Conservation (phyloP, 2,888 invertebrate species). For the Abrostola tripartita region DNA sequence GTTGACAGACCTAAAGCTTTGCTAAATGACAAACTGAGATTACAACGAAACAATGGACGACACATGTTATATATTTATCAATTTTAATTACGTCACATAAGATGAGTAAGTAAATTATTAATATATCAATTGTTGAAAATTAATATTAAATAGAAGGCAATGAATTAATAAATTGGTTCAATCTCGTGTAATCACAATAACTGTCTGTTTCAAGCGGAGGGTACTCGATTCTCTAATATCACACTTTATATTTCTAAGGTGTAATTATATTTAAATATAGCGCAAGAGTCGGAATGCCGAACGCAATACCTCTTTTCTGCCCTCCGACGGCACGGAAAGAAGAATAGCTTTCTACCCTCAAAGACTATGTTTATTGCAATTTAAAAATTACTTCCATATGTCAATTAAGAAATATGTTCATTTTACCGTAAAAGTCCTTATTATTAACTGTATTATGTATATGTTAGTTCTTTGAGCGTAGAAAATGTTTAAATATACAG, state of each 20-base stretch:
- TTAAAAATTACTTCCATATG: slow-evolving; percentile 13
- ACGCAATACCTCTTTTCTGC: slow-evolving; percentile 16
- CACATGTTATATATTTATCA: slow-evolving; percentile 23
- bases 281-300: slow-evolving; percentile 23
- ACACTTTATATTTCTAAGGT: slow-evolving; percentile 71
- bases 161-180: slow-evolving; percentile 6
- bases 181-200: slow-evolving; percentile 15
- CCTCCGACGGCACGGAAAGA: slow-evolving; percentile 11
- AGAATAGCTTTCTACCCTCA: slow-evolving; percentile 27
- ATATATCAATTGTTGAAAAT: neutral
- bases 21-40: slow-evolving; percentile 10
- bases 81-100: slow-evolving; percentile 10
- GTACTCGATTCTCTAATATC: slow-evolving; percentile 74
- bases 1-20: neutral
- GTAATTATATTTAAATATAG: slow-evolving; percentile 55
- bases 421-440: slow-evolving; percentile 6
- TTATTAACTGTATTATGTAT: neutral
- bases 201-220: slow-evolving; percentile 56
- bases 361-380: slow-evolving; percentile 18
- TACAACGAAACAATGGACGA: slow-evolving; percentile 12
- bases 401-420: neutral
- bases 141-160: slow-evolving; percentile 1
- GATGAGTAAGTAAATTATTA: slow-evolving; percentile 13
- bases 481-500: slow-evolving; percentile 19
- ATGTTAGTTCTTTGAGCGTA: slow-evolving; percentile 24